These are phyloP conservation scores for Sylvietta virens DNA, from an alignment of 2,113 vertebrate species.

Conservation along the genomic window DNA sequence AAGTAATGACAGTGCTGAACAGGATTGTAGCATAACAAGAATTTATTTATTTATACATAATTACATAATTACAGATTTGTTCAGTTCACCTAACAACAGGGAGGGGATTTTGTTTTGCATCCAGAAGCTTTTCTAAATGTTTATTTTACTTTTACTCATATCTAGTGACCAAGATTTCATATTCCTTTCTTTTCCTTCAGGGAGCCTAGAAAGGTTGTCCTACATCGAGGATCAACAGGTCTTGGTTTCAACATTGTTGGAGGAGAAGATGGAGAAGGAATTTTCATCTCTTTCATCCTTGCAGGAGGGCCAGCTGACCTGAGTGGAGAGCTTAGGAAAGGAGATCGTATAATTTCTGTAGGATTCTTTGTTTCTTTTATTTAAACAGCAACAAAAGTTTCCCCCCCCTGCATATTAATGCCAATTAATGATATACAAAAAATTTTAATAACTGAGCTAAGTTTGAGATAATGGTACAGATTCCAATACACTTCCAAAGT, in stretches of 20 bases:
- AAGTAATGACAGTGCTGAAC: not conserved
- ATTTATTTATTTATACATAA: not conserved
- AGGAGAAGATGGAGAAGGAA: conserved; percentile 97
- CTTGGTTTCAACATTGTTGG: conserved; percentile 99
- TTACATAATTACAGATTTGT: not conserved
- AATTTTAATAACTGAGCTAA: not conserved
- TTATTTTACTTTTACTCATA: not conserved
- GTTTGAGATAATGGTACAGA: not conserved
- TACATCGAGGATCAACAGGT: conserved; percentile 91
- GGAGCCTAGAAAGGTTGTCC: conserved; percentile 90
- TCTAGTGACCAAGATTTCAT: not conserved
- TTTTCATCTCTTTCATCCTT: conserved; percentile 99
- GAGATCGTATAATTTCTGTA: conserved; percentile 95
- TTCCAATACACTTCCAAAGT: not conserved
- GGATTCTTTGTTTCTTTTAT: conserved; percentile 16
- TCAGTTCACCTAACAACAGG: not conserved
- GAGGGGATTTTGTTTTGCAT: not conserved
- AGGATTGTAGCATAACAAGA: not conserved
- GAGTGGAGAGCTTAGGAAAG: conserved; percentile 94
- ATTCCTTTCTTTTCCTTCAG: conserved; percentile 61
- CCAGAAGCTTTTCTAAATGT: not conserved
- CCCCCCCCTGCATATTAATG: not conserved
- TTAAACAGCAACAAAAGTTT: not conserved
- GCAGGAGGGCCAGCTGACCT: conserved; percentile 96
- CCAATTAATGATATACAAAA: not conserved